Conservation (phyloP, 2,888 invertebrate species). For the Mystacides longicornis region DNA sequence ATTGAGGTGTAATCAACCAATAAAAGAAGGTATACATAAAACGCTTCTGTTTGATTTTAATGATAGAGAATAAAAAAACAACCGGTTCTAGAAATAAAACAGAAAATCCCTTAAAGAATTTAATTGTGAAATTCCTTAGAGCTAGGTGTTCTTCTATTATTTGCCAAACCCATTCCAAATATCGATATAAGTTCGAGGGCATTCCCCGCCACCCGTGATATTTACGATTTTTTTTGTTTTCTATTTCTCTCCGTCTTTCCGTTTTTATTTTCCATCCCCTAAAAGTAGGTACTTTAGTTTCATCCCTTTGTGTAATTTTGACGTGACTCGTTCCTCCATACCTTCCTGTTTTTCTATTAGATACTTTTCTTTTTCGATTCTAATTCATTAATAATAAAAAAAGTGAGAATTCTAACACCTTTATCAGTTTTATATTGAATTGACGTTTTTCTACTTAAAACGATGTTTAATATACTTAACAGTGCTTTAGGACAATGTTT, state of each 20-base stretch:
- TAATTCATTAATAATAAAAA: too few relatives aligned
- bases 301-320: constrained; percentile 20
- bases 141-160: constrained; percentile 23
- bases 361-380: constrained; percentile 1
- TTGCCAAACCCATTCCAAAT: constrained; percentile 11
- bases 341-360: not conserved
- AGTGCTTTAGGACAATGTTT: too few relatives aligned
- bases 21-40: too few relatives aligned
- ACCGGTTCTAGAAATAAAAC: not conserved
- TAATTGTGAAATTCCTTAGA: constrained; percentile 26
- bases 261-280: constrained; percentile 14
- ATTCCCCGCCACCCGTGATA: too few relatives aligned
- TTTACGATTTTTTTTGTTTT: constrained; percentile 14
- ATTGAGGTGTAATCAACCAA: too few relatives aligned
- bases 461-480: too few relatives aligned
- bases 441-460: too few relatives aligned
- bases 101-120: constrained; percentile 17
- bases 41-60: too few relatives aligned
- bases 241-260: constrained; percentile 16
- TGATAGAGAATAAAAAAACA: too few relatives aligned
- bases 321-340: constrained; percentile 6
- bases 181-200: too few relatives aligned
- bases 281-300: constrained; percentile 16
- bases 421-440: too few relatives aligned
- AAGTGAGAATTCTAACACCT: too few relatives aligned